These are phyloP conservation scores for Palaemon carinicauda DNA, from an alignment of 1,140 invertebrate species.

Conservation along the genomic window DNA sequence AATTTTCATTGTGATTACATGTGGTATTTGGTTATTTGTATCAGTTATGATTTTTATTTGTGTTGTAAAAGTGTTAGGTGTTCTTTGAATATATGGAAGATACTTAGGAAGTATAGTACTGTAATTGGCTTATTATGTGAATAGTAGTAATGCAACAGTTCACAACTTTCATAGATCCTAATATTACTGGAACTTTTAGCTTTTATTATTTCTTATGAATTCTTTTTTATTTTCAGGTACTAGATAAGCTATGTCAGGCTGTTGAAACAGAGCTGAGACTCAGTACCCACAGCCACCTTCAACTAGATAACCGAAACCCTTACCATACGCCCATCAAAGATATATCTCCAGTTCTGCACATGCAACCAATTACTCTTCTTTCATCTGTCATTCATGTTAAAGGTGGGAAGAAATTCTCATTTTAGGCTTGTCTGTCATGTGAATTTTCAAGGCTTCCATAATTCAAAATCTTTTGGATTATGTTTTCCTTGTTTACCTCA, in stretches of 20 bases:
- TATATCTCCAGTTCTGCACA: slow-evolving; percentile 68
- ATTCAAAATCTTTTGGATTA: no score
- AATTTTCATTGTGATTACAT: no score
- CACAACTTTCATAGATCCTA: no score
- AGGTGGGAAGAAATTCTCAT: slow-evolving; percentile 29
- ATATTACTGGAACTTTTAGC: background rate
- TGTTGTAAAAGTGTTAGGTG: no score
- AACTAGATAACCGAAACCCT: slow-evolving; percentile 81
- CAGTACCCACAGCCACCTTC: slow-evolving; percentile 89
- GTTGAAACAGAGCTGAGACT: slow-evolving; percentile 91
- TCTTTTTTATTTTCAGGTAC: slow-evolving; percentile 65
- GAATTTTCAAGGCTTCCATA: no score
- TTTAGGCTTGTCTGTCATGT: slow-evolving; percentile 4
- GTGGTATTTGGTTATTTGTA: background rate
- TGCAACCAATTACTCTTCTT: slow-evolving; percentile 67
- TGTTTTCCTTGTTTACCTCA: no score
- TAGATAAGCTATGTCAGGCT: slow-evolving; percentile 81
- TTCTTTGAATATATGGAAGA: no score
- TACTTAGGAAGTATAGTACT: no score
- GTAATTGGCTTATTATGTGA: no score
- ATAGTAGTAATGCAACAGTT: no score
- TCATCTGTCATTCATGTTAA: slow-evolving; percentile 61
- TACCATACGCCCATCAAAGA: slow-evolving; percentile 72
- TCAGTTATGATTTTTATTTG: no score
- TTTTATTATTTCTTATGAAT: slow-evolving; percentile 57